Base-by-base conservation (phyloP, 2,113 vertebrate genomes). In the Trematocara macrostoma region DNA sequence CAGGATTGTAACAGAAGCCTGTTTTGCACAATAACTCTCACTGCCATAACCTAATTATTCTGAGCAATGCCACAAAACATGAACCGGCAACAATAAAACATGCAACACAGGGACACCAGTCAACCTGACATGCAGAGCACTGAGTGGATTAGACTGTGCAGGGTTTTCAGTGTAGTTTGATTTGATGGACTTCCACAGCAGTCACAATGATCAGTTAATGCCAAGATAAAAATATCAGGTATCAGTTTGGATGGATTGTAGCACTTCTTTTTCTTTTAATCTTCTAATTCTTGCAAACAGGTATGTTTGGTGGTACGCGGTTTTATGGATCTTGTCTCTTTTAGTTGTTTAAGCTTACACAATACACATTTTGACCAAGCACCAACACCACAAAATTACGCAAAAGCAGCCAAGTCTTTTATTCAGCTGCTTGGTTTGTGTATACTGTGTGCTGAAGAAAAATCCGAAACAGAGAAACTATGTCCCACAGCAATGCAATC, bases 211-310 rank as follows among this genome's bases (percentile, higher is more conserved):
- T 94, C 86, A 69, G 14, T 85, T 49, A 3, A 34, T 87, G 87
- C 80, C 55, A 8, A 89, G 90, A 89, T 90, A 84, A 88, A 49
- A 85, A 90, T 89, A 89, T 89, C 79, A 53, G 18, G 26, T 71
- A 53, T 78, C 18, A 79, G 6, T 16, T 83, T 84, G 23, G 40
- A 34, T 49, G 11, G 74, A 87, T 20, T 88, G 31, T 34, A 79
- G 40, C 7, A 71, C 35, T 14, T 20, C 18, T 67, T 40, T 67
- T 84, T 76, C 49, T 38, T 35, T 78, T 85, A 84, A 55, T 78
- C 47, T 79, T 2, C 10, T n/a, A 29, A 84, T 34, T 84, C 78
- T 38, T 79, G 51, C 80, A 20, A 71, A 79, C 76, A 20, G 34
- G 53, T 31, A 38, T 3, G 31, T 34, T 47, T 4, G 5, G 64